Evolutionary conservation across 2,888 invertebrate genomes (phyloP), one percentile per base, ranked within the genome.

Genomic region (Amphipyra tragopoginis): DNA sequence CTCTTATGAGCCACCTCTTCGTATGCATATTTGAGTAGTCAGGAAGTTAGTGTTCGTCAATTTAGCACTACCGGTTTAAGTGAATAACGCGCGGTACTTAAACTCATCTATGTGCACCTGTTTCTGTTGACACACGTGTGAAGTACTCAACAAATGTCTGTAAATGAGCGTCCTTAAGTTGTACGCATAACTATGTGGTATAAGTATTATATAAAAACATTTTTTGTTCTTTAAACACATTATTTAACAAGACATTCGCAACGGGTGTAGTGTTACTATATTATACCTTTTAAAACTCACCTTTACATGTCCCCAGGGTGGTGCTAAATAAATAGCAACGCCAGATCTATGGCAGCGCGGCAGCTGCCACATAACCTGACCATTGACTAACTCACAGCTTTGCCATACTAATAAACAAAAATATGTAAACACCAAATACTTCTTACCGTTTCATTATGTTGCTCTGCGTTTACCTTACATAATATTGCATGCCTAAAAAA

Each of bases 61-160:
- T 65, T 62, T 70, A 67, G 51, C 60, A 60, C 70, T 72, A 66
- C 75, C 71, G 75, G 78, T 72, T 65, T 71, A 65, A 71, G 67
- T 71, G 65, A 78, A 72, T 68, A 73, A 69, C 68, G 56, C 60
- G 55, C 60, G 43, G 67, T 72, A 72, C 72, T 72, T 72, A 59
- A 68, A 78, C 65, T 75, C 75, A 73, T 78, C 79, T 79, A 68
- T 71, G 66, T 71, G 75, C 83, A 82, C 78, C 80, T 84, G 84
- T 78, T 70, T 13, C 4, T 76, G 61, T 71, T 76, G 71, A 79
- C 71, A 75, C 47, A 68, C 52, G 44, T 26, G 63, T 79, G 65
- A 74, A 74, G 68, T 71, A 50, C 14, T 33, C 39, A 45, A 55
- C 40, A 57, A 10, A 45, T 56, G 57, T 50, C 57, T 59, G 40